phyloP scores from a whole-genome alignment of 2,888 invertebrate genomes.

The Sinelater perroti region DNA sequence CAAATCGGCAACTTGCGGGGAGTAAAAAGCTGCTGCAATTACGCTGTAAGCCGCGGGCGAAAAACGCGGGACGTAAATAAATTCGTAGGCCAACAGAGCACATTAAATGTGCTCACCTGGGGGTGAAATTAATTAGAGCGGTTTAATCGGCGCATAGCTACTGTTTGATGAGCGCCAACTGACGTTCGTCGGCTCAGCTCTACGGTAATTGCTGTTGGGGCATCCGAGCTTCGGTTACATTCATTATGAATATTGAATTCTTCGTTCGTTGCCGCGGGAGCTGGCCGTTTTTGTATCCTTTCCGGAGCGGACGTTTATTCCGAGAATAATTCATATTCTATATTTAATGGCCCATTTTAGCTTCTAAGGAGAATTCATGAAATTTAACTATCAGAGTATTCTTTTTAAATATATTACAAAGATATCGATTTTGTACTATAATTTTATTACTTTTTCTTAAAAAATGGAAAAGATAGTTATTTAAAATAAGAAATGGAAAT shows the following conservation, averaged over 20 bases:
- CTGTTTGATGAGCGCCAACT: conserved; percentile 36
- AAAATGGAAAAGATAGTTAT: too few species aligned
- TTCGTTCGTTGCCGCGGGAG: conserved; percentile 1
- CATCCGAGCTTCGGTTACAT: conserved; percentile 24
- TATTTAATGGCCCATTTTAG: neutral
- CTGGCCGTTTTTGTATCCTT: neutral
- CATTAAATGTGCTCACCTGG: conserved; percentile 36
- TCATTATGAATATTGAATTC: conserved; percentile 28
- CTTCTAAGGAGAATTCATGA: conserved; percentile 8
- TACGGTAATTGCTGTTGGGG: conserved; percentile 30
- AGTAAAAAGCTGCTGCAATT: conserved; percentile 32
- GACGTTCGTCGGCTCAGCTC: conserved; percentile 33
- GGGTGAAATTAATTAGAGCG: conserved; percentile 35
- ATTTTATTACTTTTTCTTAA: too few species aligned
- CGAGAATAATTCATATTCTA: conserved; percentile 7
- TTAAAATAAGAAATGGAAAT: too few species aligned
- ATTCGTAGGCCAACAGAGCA: conserved; percentile 26
- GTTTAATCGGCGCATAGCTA: conserved; percentile 35
- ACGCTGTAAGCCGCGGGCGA: conserved; percentile 23
- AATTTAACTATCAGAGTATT: too few species aligned
- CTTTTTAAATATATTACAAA: too few species aligned
- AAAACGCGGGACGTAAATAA: conserved; percentile 31
- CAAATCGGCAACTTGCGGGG: conserved; percentile 13
- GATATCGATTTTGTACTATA: too few species aligned
- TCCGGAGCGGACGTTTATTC: neutral